phyloP scores from a whole-genome alignment of 2,113 vertebrate species.

The Nerophis lumbriciformis region DNA sequence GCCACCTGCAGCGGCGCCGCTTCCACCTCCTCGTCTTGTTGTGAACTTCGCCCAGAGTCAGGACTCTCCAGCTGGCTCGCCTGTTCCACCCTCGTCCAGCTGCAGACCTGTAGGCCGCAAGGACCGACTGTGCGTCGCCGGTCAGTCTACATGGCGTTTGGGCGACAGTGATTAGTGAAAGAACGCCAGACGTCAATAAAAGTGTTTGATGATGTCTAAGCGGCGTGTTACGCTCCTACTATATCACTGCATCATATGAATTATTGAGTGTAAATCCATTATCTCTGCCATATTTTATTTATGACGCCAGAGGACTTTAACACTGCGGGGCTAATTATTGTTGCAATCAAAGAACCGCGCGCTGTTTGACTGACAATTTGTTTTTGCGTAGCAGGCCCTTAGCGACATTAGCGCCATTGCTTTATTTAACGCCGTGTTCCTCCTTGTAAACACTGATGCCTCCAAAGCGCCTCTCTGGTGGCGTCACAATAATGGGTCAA shows the following conservation, averaged over 20 bases:
- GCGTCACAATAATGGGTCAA: conserved; percentile 79
- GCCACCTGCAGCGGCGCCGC: too few species aligned
- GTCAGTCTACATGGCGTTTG: conserved; percentile 54
- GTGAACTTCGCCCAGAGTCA: conserved; percentile 33
- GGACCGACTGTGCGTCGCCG: conserved; percentile 41
- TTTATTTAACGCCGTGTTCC: conserved; percentile 70
- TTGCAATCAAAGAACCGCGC: conserved; percentile 61
- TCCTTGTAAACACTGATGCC: conserved; percentile 66
- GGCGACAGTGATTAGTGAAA: conserved; percentile 61
- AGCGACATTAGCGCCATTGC: conserved; percentile 66
- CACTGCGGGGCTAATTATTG: conserved; percentile 65
- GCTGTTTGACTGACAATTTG: conserved; percentile 67
- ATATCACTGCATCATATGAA: conserved; percentile 68
- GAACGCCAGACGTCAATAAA: conserved; percentile 64
- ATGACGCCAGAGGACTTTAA: conserved; percentile 68
- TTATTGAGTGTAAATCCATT: conserved; percentile 78
- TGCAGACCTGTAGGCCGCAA: conserved; percentile 37
- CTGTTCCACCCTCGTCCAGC: conserved; percentile 58
- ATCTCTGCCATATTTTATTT: conserved; percentile 74
- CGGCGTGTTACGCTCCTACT: conserved; percentile 72
- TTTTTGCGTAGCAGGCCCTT: conserved; percentile 49
- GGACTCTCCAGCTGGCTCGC: conserved; percentile 64
- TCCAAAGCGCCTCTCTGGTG: conserved; percentile 50
- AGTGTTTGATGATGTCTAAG: conserved; percentile 71
- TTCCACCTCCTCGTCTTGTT: conserved; percentile 14